Evolutionary conservation across 2,113 vertebrate genomes (phyloP).

Genomic region (Psophia crepitans): DNA sequence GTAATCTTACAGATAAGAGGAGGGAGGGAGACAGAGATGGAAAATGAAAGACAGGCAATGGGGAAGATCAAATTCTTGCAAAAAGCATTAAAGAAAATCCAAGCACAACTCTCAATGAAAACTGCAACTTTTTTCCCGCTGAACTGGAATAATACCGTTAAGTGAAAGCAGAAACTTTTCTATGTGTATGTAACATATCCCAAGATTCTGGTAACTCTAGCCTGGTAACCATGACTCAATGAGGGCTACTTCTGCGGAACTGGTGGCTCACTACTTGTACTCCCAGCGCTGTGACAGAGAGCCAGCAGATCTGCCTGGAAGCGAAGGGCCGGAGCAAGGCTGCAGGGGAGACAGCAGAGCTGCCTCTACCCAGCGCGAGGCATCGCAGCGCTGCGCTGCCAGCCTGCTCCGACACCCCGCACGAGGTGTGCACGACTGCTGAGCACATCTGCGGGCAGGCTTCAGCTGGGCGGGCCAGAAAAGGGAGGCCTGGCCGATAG

Average conservation of each 20-base stretch:
- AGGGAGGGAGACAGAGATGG: neutral
- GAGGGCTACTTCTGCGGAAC: neutral
- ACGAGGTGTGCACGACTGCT: too few relatives aligned
- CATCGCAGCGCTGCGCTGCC: neutral
- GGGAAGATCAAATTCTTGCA: neutral
- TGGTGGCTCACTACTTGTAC: neutral
- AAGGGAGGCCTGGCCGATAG: neutral
- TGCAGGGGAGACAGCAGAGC: neutral
- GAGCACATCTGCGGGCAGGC: neutral
- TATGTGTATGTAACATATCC: neutral
- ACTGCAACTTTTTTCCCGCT: rapidly evolving
- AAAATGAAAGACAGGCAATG: neutral
- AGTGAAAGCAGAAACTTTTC: neutral
- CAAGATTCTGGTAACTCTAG: neutral
- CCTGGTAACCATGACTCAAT: too few relatives aligned
- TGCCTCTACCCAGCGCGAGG: neutral
- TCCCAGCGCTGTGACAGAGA: neutral
- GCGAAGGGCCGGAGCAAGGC: rapidly evolving
- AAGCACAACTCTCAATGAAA: neutral
- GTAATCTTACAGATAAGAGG: neutral
- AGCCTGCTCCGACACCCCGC: neutral
- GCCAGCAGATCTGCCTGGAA: neutral
- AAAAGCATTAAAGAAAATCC: neutral
- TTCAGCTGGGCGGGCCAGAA: neutral
- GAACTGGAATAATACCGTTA: neutral